Percentiles rank a stretch among this genome's conserved stretches.
phyloP scores from a whole-genome alignment of 2,797 vertebrate species.

The Sylvia borin region DNA sequence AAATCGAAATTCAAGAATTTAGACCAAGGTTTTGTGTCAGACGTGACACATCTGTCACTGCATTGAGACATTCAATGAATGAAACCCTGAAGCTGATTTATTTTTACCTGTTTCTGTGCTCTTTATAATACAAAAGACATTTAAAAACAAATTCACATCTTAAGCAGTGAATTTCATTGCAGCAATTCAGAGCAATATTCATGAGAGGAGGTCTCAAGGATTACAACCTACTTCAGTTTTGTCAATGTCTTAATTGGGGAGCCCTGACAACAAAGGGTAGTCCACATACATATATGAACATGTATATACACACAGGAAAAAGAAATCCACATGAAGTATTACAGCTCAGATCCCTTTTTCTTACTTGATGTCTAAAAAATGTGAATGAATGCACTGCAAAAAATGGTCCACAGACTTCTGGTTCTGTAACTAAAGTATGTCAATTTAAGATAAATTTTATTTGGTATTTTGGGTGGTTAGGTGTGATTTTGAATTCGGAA shows the following conservation, averaged over 20 bases:
- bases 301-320: neutral
- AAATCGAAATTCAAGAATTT: neutral
- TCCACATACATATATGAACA: neutral
- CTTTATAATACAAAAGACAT: neutral
- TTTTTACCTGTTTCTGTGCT: neutral
- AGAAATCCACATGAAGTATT: fast-evolving
- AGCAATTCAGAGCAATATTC: neutral
- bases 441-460: neutral
- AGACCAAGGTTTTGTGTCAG: neutral
- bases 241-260: neutral
- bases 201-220: neutral
- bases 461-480: neutral
- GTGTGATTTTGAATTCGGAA: neutral
- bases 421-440: neutral
- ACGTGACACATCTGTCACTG: neutral
- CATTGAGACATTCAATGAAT: neutral
- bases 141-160: neutral
- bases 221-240: neutral
- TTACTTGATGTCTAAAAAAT: neutral
- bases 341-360: neutral
- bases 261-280: neutral
- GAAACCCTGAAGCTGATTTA: neutral
- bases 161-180: neutral
- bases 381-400: neutral
- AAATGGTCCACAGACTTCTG: neutral